Evolutionary conservation across 2,797 vertebrate species (phyloP), one percentile per base, ranked within the genome.

Genomic region (Neostethus bicornis): DNA sequence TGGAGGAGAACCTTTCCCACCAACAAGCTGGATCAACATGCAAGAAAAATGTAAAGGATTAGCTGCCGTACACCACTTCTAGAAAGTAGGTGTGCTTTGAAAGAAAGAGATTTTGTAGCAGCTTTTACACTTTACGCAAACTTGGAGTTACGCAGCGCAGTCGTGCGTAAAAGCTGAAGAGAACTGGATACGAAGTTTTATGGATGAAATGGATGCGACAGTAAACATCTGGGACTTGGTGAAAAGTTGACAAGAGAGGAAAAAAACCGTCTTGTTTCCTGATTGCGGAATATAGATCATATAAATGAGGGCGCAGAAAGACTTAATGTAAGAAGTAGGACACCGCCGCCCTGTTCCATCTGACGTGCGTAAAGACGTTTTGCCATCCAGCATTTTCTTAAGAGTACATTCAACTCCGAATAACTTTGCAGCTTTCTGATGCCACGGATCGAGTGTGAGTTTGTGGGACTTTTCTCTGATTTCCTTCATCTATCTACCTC

Each of bases 251-350:
- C 49, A 12, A n/a, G n/a, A n/a, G 5, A n/a, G 34, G 35, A 53
- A 47, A 16, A 28, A 61, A 55, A 8, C 39, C 25, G 4, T 12
- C 13, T 9, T 38, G 17, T 16, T 38, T 19, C 5, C n/a, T 37
- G 34, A 60, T n/a, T 80, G 44, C 42, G 35, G 39, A 48, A 69
- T 2, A 77, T 68, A n/a, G 57, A 49, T 51, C 48, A 73, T 51
- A 12, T 87, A 73, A 71, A 75, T 46, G 71, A 77, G 66, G 58
- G 34, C 70, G 77, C 78, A 67, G 63, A 83, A 90, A 91, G 80
- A 77, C 65, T 79, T 68, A 70, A 66, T 73, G 72, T 70, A 79
- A 83, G 75, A 85, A 84, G 70, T 74, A 73, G 73, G 73, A 68
- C 81, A 73, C 71, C 73, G n/a, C 69, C 75, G 60, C 73, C 59